Conservation (phyloP, 1,140 invertebrate genomes). For the Drosophila sucinea region DNA sequence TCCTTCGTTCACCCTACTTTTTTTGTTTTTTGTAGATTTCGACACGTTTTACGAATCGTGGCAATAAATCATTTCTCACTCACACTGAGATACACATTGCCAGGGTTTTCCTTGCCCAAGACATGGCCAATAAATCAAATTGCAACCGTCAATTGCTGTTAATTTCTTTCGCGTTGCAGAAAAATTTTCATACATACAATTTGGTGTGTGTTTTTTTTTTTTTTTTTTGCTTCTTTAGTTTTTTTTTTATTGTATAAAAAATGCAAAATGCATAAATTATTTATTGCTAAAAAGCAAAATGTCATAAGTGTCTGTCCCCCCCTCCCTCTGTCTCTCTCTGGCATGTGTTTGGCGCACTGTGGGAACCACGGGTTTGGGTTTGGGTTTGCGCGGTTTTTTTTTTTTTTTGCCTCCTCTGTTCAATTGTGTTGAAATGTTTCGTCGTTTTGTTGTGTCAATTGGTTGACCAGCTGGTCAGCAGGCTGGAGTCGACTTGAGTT, state of each 20-base stretch:
- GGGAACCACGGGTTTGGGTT: slow-evolving; percentile 52
- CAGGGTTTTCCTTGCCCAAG: slow-evolving; percentile 32
- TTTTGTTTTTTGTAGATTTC: slow-evolving; percentile 19
- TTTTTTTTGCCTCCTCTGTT: neutral
- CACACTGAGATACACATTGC: slow-evolving; percentile 32
- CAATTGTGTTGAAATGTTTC: slow-evolving; percentile 47
- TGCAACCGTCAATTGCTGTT: slow-evolving; percentile 60
- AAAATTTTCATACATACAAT: slow-evolving; percentile 35
- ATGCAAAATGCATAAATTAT: slow-evolving; percentile 60
- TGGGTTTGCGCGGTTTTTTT: slow-evolving; percentile 14
- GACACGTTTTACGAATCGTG: slow-evolving; percentile 56
- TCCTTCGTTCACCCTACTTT: slow-evolving; percentile 5
- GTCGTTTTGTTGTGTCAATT: slow-evolving; percentile 58
- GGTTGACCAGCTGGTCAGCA: slow-evolving; percentile 38
- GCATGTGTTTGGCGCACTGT: slow-evolving; percentile 46
- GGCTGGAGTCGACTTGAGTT: slow-evolving; percentile 30
- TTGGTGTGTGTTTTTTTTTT: slow-evolving; percentile 6
- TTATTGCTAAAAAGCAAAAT: slow-evolving; percentile 63
- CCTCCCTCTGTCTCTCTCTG: slow-evolving; percentile 4
- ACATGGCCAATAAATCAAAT: slow-evolving; percentile 57
- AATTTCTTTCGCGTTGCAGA: slow-evolving; percentile 54
- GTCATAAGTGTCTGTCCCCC: slow-evolving; percentile 45
- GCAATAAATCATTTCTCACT: slow-evolving; percentile 50
- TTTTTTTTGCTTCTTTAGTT: slow-evolving; percentile 6
- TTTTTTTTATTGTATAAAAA: slow-evolving; percentile 7